phyloP scores from a whole-genome alignment of 2,888 invertebrate genomes.

The Erebia aethiops region DNA sequence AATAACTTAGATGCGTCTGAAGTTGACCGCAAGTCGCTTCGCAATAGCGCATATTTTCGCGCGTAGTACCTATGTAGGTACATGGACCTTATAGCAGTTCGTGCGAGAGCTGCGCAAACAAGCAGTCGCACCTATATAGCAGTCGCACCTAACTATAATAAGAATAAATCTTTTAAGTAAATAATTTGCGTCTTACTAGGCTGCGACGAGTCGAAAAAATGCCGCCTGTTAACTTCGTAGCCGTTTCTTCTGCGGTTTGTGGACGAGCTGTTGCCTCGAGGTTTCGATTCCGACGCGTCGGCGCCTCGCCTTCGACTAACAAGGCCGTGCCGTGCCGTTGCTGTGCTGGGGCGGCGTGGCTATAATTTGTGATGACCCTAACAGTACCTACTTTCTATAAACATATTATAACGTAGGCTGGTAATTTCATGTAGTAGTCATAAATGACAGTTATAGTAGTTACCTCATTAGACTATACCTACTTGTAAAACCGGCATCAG shows the following conservation, averaged over 20 bases:
- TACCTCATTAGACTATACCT: not conserved
- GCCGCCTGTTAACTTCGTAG: not conserved
- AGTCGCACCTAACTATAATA: too few relatives aligned
- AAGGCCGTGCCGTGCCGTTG: not conserved
- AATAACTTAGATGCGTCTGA: too few relatives aligned
- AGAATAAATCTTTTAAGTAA: not conserved
- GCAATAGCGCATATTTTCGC: too few relatives aligned
- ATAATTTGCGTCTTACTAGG: not conserved
- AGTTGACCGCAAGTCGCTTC: too few relatives aligned
- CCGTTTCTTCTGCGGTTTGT: not conserved
- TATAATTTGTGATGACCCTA: not conserved
- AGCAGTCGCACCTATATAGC: too few relatives aligned
- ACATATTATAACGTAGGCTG: not conserved
- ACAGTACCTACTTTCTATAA: not conserved
- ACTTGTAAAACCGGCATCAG: not conserved
- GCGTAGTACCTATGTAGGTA: too few relatives aligned
- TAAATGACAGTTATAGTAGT: too few relatives aligned
- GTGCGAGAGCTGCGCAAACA: too few relatives aligned
- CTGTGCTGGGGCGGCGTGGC: not conserved
- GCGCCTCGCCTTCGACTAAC: not conserved
- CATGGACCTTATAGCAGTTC: too few relatives aligned
- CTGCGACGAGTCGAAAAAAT: not conserved
- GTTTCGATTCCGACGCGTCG: not conserved
- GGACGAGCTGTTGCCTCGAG: not conserved
- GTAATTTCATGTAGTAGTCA: too few relatives aligned